Conservation (phyloP, 2,888 invertebrate genomes). For the Plebejus melissa region DNA sequence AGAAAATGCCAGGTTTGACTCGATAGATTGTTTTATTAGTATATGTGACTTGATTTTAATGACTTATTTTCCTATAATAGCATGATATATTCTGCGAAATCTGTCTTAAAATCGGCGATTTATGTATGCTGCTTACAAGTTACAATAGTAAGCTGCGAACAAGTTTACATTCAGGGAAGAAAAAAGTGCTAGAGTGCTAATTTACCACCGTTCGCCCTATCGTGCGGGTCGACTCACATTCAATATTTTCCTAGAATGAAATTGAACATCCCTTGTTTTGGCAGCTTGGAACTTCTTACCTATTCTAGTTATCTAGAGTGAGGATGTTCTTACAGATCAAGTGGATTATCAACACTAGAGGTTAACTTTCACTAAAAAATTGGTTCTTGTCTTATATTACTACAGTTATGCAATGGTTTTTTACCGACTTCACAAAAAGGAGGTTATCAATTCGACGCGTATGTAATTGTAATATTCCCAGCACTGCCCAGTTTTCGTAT, state of each 20-base stretch:
- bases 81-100: not conserved
- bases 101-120: not conserved
- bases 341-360: slow-evolving; percentile 1
- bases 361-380: not conserved
- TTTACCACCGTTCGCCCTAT: not conserved
- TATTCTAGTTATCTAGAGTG: not conserved
- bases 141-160: not conserved
- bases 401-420: not conserved
- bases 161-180: too few relatives aligned
- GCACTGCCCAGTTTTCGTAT: too few relatives aligned
- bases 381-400: not conserved
- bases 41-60: not conserved
- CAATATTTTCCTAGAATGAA: not conserved
- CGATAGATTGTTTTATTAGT: not conserved
- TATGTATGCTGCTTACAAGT: not conserved
- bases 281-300: not conserved
- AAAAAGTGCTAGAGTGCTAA: too few relatives aligned
- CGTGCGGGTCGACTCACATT: not conserved
- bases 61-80: not conserved
- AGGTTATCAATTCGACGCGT: too few relatives aligned
- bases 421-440: too few relatives aligned
- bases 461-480: too few relatives aligned
- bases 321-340: not conserved
- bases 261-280: not conserved
- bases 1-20: not conserved